A percentile compares a stretch with the other conserved stretches of the same genome.
Conservation (phyloP, 2,888 invertebrate species). For the Tenodera sinensis region DNA sequence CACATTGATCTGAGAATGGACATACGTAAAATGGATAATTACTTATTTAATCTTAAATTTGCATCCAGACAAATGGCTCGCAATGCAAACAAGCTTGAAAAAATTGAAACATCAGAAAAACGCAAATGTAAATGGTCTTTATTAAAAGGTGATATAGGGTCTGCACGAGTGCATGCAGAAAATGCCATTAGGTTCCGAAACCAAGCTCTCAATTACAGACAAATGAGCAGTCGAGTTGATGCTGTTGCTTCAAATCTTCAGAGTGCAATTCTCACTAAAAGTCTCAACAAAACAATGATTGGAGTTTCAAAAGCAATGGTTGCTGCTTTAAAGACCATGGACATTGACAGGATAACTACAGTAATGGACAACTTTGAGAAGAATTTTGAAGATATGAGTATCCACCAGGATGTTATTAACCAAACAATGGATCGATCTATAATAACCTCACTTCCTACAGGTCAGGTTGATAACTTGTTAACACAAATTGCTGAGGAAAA, state of each 20-base stretch:
- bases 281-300: constrained; percentile 89
- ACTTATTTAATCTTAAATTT: constrained; percentile 96
- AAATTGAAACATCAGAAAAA: constrained; percentile 94
- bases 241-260: constrained; percentile 96
- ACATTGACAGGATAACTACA: constrained; percentile 91
- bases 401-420: constrained; percentile 98
- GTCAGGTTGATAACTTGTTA: constrained; percentile 90
- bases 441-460: constrained; percentile 92
- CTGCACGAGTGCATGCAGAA: constrained; percentile 97
- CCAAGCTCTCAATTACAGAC: constrained; percentile 89
- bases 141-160: constrained; percentile 93
- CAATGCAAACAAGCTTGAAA: constrained; percentile 96
- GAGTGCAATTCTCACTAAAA: constrained; percentile 92
- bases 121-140: constrained; percentile 93
- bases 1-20: too few species aligned
- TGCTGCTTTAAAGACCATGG: constrained; percentile 99
- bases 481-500: constrained; percentile 99
- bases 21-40: constrained; percentile 40
- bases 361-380: constrained; percentile 97
- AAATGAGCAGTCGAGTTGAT: constrained; percentile 97
- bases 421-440: constrained; percentile 98
- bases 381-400: constrained; percentile 98
- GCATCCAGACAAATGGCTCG: constrained; percentile 96
- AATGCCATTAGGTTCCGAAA: constrained; percentile 97
- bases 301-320: constrained; percentile 99